phyloP scores from a whole-genome alignment of 2,113 vertebrate genomes.

The Rana temporaria region DNA sequence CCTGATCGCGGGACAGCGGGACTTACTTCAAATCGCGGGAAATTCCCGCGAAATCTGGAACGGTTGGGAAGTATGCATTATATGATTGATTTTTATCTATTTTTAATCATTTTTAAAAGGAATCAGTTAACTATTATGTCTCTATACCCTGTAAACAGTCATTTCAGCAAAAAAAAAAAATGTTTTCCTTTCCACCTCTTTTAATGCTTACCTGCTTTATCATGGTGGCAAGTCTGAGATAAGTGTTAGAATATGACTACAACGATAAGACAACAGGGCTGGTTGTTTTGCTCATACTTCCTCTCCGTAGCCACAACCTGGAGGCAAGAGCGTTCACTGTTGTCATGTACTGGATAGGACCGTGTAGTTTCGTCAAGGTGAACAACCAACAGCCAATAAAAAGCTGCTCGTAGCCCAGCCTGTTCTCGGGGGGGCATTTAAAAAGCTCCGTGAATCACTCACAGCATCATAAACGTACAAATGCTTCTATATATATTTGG shows the following conservation, averaged over 20 bases:
- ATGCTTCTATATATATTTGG: slow-evolving; percentile 39
- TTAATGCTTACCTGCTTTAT: neutral
- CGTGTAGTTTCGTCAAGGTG: slow-evolving; percentile 16
- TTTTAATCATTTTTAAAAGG: too few relatives aligned
- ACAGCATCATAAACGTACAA: slow-evolving; percentile 49
- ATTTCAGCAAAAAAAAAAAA: too few relatives aligned
- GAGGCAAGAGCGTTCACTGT: neutral
- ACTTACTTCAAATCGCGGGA: too few relatives aligned
- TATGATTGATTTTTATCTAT: too few relatives aligned
- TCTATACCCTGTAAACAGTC: too few relatives aligned
- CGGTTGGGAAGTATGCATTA: too few relatives aligned
- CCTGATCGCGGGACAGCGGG: too few relatives aligned
- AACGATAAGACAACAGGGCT: neutral
- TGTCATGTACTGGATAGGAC: slow-evolving; percentile 7
- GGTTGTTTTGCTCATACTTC: neutral
- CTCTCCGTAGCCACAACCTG: slow-evolving; percentile 7
- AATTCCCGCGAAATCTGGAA: too few relatives aligned
- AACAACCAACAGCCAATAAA: slow-evolving; percentile 52
- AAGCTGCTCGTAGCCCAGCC: slow-evolving; percentile 11
- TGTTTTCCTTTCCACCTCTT: too few relatives aligned
- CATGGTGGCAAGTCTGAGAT: neutral
- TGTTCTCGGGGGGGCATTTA: slow-evolving; percentile 43
- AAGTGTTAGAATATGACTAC: slow-evolving; percentile 5
- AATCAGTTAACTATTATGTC: too few relatives aligned
- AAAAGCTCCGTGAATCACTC: slow-evolving; percentile 41